Conservation (phyloP, 2,888 invertebrate genomes). For the Ormyrus thymus region DNA sequence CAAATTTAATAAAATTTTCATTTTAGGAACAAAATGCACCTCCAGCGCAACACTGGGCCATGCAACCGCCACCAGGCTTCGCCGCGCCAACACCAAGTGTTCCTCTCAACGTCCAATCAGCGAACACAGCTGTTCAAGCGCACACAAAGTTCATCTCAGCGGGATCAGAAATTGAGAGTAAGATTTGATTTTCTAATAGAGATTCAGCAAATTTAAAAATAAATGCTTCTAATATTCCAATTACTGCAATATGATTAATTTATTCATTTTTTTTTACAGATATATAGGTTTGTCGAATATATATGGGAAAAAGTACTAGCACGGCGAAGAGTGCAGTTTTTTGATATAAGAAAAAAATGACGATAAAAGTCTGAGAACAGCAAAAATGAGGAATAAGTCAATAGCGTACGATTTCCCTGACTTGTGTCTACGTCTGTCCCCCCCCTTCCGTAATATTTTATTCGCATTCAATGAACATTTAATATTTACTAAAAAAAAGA, state of each 20-base stretch:
- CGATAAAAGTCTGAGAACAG: constrained; percentile 60
- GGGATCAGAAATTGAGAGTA: constrained; percentile 73
- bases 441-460: constrained; percentile 61
- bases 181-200: constrained; percentile 53
- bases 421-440: constrained; percentile 63
- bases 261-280: constrained; percentile 60
- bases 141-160: constrained; percentile 73
- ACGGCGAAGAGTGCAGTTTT: constrained; percentile 60
- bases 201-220: no score
- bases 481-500: constrained; percentile 57
- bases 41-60: constrained; percentile 72
- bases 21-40: constrained; percentile 69
- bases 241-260: no score
- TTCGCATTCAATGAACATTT: constrained; percentile 58
- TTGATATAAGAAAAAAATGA: constrained; percentile 56
- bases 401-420: constrained; percentile 66
- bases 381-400: constrained; percentile 62
- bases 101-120: constrained; percentile 69
- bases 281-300: constrained; percentile 64
- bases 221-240: no score
- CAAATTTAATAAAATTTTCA: not conserved
- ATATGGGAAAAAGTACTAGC: constrained; percentile 58
- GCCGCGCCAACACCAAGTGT: constrained; percentile 69
- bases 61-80: constrained; percentile 74
- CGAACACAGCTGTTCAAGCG: constrained; percentile 72